Base-by-base conservation (phyloP, 2,888 invertebrate genomes). In the Leistus spinibarbis region DNA sequence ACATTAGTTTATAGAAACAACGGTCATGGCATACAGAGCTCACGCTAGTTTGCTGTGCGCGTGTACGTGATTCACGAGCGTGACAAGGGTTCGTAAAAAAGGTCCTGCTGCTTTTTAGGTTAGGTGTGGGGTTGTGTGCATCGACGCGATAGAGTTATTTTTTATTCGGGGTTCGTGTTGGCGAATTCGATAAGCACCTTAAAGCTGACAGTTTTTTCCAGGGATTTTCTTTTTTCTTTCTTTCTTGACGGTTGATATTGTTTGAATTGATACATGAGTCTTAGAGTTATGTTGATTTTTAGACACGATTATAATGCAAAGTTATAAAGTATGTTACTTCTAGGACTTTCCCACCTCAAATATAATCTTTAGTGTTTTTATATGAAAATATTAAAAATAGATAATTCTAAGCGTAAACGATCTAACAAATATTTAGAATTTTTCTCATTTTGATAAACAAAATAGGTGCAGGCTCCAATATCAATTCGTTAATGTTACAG, bases 21-120 rank as follows among this genome's bases (percentile, higher is more conserved):
- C 20, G 60, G 60, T 60, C 60, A 60, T 22, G 60, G 10, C 19
- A 60, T 20, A 60, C 60, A 3, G 19, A 60, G 20, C 60, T 60
- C 60, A 60, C 60, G 60, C 60, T 60, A n/a, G n/a, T n/a, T n/a
- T 13, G 17, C 60, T 60, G 20, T 60, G 20, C 13, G 19, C 17
- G 20, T n/a, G 19, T 19, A 10, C 60, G 60, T 60, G 60, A 60
- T 60, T 60, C 60, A 60, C 60, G 60, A 60, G 60, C 60, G 60
- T 60, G 60, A 60, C 60, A 22, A 22, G 20, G 3, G 20, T 60
- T 60, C 22, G 60, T 60, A 40, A 40, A 40, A 40, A 40, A 40
- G 40, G 40, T 40, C 40, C 40, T 7, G 40, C 10, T 40, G 13
- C 40, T 40, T 40, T 40, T 40, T 40, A 40, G 40, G 40, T 7